phyloP scores from a whole-genome alignment of 2,113 vertebrate species.

The Hepsetus odoe region DNA sequence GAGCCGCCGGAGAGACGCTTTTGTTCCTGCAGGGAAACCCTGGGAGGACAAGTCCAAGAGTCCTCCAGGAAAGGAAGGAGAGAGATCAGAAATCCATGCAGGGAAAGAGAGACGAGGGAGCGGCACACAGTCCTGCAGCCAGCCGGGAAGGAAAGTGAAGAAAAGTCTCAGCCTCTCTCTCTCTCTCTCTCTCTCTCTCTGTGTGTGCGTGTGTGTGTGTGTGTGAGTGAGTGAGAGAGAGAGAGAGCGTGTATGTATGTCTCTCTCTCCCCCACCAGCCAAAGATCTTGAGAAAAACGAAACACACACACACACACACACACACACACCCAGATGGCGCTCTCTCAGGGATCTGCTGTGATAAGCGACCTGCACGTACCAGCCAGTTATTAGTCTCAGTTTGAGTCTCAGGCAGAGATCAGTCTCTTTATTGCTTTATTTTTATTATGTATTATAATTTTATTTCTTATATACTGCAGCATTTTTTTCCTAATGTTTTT shows the following conservation, averaged over 20 bases:
- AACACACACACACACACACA: conserved; percentile 12
- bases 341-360: conserved; percentile 41
- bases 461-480: too few species aligned
- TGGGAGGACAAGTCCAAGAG: neutral
- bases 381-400: neutral
- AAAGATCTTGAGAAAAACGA: too few species aligned
- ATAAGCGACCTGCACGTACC: conserved; percentile 38
- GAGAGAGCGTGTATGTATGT: too few species aligned
- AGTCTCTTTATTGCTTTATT: too few species aligned
- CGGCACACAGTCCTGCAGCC: neutral
- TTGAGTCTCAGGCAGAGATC: neutral
- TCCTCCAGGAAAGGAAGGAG: neutral
- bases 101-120: neutral
- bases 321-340: conserved; percentile 54
- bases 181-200: neutral
- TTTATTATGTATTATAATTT: too few species aligned
- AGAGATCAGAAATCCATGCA: neutral
- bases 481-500: too few species aligned
- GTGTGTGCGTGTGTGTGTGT: neutral
- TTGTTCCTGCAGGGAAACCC: neutral
- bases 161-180: neutral
- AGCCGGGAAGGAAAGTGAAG: neutral
- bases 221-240: too few species aligned
- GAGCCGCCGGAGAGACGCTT: neutral
- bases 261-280: neutral